These are phyloP conservation scores for Okapia johnstoni DNA, from an alignment of 2,113 vertebrate genomes.

Conservation along the genomic window DNA sequence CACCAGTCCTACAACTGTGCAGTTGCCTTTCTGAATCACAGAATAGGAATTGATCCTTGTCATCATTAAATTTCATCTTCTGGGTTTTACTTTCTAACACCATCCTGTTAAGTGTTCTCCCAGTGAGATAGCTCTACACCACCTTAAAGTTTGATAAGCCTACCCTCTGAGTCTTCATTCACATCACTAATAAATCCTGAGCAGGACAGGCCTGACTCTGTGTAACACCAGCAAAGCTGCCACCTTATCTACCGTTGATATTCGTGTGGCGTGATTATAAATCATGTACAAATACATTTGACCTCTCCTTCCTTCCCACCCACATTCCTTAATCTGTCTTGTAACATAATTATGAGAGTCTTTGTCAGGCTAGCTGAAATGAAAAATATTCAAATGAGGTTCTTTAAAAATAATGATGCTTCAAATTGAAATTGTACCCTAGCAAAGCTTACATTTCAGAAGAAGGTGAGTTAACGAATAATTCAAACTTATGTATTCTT, in stretches of 20 bases:
- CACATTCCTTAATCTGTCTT: slow-evolving; percentile 30
- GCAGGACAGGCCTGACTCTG: background rate
- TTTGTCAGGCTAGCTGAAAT: slow-evolving; percentile 26
- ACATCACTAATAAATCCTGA: background rate
- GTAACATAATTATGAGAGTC: slow-evolving; percentile 35
- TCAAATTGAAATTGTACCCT: slow-evolving; percentile 30
- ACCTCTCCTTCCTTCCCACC: background rate
- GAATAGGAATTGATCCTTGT: background rate
- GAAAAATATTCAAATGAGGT: slow-evolving; percentile 25
- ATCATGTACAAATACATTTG: background rate
- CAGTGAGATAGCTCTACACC: background rate
- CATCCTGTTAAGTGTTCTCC: background rate
- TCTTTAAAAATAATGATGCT: slow-evolving; percentile 34
- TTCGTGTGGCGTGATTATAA: background rate
- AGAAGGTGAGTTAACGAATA: slow-evolving; percentile 27
- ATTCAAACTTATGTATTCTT: slow-evolving; percentile 31
- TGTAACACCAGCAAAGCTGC: background rate
- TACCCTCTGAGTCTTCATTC: background rate
- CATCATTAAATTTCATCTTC: background rate
- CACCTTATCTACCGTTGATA: background rate
- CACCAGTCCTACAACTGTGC: background rate
- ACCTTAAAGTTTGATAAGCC: background rate
- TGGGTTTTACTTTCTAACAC: background rate
- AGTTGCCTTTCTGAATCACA: background rate
- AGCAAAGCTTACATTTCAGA: slow-evolving; percentile 33